Percentiles rank a stretch among this genome's conserved stretches.
These are phyloP conservation scores for Rafetus swinhoei DNA, from an alignment of 2,113 vertebrate species.

Conservation along the genomic window DNA sequence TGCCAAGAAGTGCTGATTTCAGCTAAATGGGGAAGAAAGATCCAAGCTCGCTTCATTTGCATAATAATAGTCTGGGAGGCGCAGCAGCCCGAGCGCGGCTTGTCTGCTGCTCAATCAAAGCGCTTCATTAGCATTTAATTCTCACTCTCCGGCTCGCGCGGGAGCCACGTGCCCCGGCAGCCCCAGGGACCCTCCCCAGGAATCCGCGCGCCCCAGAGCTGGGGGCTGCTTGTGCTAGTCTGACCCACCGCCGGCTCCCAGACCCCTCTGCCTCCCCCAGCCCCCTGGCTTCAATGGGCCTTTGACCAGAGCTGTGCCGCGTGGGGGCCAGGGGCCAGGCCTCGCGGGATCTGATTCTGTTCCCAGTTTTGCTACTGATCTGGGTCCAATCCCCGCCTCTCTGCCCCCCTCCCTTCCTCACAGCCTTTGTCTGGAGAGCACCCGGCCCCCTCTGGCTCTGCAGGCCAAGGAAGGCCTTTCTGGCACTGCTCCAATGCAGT, in stretches of 20 bases:
- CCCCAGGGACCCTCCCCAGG: neutral
- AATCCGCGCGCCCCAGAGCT: neutral
- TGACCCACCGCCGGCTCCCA: too few species aligned
- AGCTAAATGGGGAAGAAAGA: conserved; percentile 73
- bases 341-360: neutral
- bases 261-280: too few species aligned
- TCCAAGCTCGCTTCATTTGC: conserved; percentile 80
- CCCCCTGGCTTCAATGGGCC: too few species aligned
- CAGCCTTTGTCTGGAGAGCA: neutral
- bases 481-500: neutral
- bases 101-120: conserved; percentile 62
- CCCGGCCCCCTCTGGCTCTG: neutral
- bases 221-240: too few species aligned
- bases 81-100: conserved; percentile 7
- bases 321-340: too few species aligned
- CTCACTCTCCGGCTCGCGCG: conserved; percentile 5
- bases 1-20: conserved; percentile 55
- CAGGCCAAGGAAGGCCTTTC: neutral
- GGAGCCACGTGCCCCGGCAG: neutral
- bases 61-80: conserved; percentile 80
- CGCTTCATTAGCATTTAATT: conserved; percentile 67
- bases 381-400: too few species aligned
- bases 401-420: neutral
- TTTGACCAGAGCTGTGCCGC: neutral
- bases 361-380: neutral